Conservation (phyloP, 2,113 vertebrate genomes). For the Oncorhynchus keta region DNA sequence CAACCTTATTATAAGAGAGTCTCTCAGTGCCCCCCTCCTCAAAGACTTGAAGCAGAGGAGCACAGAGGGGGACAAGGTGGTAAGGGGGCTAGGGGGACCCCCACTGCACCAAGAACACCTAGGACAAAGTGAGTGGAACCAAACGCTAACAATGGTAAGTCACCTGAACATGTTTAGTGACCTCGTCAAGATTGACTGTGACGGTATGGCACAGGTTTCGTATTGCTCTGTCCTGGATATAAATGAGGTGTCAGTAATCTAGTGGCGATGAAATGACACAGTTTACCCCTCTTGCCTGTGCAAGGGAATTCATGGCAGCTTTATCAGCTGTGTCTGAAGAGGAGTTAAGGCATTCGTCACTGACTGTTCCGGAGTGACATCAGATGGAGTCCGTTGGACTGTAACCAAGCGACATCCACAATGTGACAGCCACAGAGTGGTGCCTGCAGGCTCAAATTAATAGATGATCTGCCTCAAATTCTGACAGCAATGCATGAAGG, state of each 20-base stretch:
- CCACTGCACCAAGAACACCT: slow-evolving; percentile 29
- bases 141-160: slow-evolving; percentile 53
- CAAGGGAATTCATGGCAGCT: slow-evolving; percentile 24
- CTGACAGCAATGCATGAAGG: slow-evolving; percentile 38
- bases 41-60: slow-evolving; percentile 18
- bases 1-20: neutral
- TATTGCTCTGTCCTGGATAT: neutral
- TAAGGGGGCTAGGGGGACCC: slow-evolving; percentile 14
- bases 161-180: slow-evolving; percentile 8
- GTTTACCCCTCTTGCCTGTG: neutral
- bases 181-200: neutral
- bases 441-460: slow-evolving; percentile 27
- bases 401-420: slow-evolving; percentile 32
- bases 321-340: slow-evolving; percentile 6
- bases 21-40: neutral
- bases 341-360: slow-evolving; percentile 49
- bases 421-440: slow-evolving; percentile 29
- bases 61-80: slow-evolving; percentile 11
- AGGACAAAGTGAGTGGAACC: slow-evolving; percentile 20
- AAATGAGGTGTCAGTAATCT: slow-evolving; percentile 4
- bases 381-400: slow-evolving; percentile 48
- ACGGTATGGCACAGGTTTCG: neutral
- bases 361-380: slow-evolving; percentile 38
- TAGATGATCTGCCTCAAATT: slow-evolving; percentile 35
- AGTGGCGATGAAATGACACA: slow-evolving; percentile 4